phyloP scores from a whole-genome alignment of 2,113 vertebrate species.

The Tiliqua scincoides region DNA sequence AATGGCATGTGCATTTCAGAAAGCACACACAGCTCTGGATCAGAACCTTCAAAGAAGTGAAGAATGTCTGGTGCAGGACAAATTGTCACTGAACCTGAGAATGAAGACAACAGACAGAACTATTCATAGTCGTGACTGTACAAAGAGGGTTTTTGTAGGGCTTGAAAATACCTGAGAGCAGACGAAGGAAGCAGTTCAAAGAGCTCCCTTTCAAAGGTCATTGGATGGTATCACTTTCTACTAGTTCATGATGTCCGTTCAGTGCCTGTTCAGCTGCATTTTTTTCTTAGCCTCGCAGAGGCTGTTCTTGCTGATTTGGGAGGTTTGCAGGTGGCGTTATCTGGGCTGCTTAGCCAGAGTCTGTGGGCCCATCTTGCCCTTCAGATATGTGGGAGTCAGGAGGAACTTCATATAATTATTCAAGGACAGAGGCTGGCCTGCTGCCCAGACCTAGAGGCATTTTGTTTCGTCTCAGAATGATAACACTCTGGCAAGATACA shows the following conservation, averaged over 20 bases:
- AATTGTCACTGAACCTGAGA: neutral
- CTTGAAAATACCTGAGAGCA: neutral
- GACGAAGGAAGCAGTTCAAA: slow-evolving; percentile 20
- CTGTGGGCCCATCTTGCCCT: slow-evolving; percentile 30
- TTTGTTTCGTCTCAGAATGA: slow-evolving; percentile 56
- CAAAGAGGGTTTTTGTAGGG: neutral
- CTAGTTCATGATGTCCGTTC: neutral
- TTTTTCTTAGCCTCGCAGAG: slow-evolving; percentile 46
- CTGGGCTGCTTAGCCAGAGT: neutral
- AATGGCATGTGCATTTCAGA: neutral
- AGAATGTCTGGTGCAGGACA: neutral
- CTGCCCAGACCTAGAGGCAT: slow-evolving; percentile 51
- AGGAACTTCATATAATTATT: slow-evolving; percentile 47
- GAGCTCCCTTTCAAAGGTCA: neutral
- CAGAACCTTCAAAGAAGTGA: neutral
- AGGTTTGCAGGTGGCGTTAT: slow-evolving; percentile 42
- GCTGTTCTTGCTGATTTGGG: slow-evolving; percentile 28
- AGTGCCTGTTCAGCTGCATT: slow-evolving; percentile 1
- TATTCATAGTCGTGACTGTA: neutral
- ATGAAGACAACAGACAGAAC: neutral
- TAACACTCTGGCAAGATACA: slow-evolving; percentile 43
- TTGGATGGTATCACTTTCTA: slow-evolving; percentile 7
- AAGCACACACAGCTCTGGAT: neutral
- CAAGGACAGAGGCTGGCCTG: slow-evolving; percentile 60
- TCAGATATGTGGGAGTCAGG: slow-evolving; percentile 57